Conservation (phyloP, 2,113 vertebrate genomes). For the Anoura caudifer region DNA sequence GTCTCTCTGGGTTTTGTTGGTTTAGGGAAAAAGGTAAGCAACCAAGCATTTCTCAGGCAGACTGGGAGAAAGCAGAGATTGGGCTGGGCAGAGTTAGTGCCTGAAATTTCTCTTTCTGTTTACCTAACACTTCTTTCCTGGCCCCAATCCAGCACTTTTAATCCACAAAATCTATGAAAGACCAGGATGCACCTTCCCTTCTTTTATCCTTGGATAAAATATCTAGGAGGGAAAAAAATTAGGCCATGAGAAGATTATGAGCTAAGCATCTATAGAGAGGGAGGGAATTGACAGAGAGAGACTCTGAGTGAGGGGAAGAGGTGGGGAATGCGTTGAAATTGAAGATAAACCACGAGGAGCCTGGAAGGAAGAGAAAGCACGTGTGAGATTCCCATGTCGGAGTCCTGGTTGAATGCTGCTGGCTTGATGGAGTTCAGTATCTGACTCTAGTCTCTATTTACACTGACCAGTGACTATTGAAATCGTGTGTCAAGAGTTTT, state of each 20-base stretch:
- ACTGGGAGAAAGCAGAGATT: neutral
- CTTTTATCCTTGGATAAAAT: constrained; percentile 65
- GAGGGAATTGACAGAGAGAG: constrained; percentile 42
- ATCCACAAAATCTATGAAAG: constrained; percentile 56
- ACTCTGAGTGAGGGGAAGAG: neutral
- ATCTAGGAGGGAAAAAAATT: constrained; percentile 35
- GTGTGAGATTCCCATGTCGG: fast-evolving
- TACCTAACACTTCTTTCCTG: neutral
- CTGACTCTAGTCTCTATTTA: neutral
- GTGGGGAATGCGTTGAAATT: neutral
- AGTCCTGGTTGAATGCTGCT: too few relatives aligned
- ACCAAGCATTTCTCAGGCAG: neutral
- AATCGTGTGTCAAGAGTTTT: neutral
- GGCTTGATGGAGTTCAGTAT: neutral
- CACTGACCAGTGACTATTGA: neutral
- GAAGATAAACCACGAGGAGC: neutral
- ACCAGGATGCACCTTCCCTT: constrained; percentile 26
- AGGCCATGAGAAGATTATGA: constrained; percentile 68
- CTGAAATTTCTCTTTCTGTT: neutral
- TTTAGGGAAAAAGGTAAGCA: neutral
- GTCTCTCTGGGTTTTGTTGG: neutral
- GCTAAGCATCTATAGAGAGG: constrained; percentile 51
- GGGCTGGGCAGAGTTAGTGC: neutral
- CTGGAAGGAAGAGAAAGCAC: neutral
- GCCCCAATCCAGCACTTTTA: neutral